Evolutionary conservation across 2,888 invertebrate species (phyloP), one percentile per base, ranked within the genome.

Genomic region (Hypomecis punctinalis): DNA sequence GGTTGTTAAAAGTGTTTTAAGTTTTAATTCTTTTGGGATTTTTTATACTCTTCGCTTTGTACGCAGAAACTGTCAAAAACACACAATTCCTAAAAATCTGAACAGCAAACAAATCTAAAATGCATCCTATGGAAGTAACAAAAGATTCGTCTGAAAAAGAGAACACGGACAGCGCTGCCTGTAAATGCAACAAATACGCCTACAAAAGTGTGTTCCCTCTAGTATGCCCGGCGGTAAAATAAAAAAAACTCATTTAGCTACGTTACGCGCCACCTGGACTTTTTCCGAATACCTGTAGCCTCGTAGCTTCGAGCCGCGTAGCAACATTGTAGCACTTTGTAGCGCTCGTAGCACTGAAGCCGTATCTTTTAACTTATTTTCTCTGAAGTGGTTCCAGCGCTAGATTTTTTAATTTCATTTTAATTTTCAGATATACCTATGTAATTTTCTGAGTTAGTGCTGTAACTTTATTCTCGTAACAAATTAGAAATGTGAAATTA

Each of bases 221-320:
- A 40, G 43, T n/a, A 37, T 35, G 35, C 47, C 13, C 45, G 23
- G 33, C 33, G 23, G 39, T 47, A 61, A 49, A 42, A 35, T 13
- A 61, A 62, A 59, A 43, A 67, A 69, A 65, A 61, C 60, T 64
- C 59, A 69, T 61, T 63, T 65, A 56, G 47, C 53, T 47, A 33
- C 53, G 42, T 46, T 47, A 6, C 57, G n/a, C 48, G 43, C 51
- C 47, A 57, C 47, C 46, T 63, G 53, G 55, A 63, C 47, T 46
- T 47, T 53, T 49, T 40, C 37, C 39, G 10, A 47, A 47, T 56
- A 47, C 56, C 47, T 47, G 56, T 23, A 33, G 42, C 23, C 53
- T 53, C 42, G 53, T 47, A 59, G 52, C 49, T 37, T 8, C 47
- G 23, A 40, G 36, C 6, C n/a, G 42, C 42, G 53, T 53, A 59